Evolutionary conservation across 2,113 vertebrate species (phyloP).

Genomic region (Caloenas nicobarica): DNA sequence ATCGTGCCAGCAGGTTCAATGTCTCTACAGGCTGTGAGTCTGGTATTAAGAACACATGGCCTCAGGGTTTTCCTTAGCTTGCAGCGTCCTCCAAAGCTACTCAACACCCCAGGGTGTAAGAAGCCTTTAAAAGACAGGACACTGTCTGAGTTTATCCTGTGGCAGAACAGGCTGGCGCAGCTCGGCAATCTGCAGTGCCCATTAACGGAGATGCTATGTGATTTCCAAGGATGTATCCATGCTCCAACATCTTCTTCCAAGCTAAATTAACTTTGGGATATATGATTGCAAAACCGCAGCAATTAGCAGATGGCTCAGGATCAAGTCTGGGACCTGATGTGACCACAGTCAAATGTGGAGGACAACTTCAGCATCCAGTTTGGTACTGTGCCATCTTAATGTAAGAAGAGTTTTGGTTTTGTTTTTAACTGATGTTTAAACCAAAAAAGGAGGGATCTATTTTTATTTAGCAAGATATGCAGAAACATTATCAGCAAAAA

Average conservation of each 20-base stretch:
- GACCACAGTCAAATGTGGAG: background rate
- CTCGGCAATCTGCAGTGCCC: background rate
- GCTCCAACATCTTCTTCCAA: conserved; percentile 47
- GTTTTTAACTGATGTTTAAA: conserved; percentile 28
- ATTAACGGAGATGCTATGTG: background rate
- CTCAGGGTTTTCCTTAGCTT: background rate
- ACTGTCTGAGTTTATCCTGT: background rate
- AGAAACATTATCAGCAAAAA: conserved; percentile 47
- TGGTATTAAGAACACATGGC: background rate
- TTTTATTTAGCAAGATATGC: conserved; percentile 53
- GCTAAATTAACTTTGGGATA: conserved; percentile 46
- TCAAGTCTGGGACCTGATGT: conserved; percentile 34
- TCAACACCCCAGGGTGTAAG: background rate
- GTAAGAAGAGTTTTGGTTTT: background rate
- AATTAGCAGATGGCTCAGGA: conserved; percentile 60
- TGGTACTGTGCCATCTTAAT: conserved; percentile 5
- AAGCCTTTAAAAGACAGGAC: background rate
- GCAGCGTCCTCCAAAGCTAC: background rate
- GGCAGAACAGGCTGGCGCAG: background rate
- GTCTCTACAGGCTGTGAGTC: background rate
- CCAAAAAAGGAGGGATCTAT: background rate
- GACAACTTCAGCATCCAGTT: background rate
- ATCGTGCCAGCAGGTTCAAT: background rate
- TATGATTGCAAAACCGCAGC: conserved; percentile 17
- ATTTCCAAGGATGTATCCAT: conserved; percentile 29